phyloP scores from a whole-genome alignment of 1,140 invertebrate species.

The Halesus radiatus region DNA sequence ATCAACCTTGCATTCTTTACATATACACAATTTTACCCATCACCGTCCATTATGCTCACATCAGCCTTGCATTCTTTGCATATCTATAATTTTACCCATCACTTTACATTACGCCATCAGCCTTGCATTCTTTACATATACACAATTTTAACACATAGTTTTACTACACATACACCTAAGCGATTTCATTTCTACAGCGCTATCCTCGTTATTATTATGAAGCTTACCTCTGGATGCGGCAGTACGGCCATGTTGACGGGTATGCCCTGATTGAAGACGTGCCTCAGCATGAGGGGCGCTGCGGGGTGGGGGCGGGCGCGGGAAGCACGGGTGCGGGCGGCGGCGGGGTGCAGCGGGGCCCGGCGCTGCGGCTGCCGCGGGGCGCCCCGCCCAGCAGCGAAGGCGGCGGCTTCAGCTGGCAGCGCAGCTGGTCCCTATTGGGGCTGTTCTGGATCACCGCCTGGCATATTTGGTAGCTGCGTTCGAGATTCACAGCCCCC shows the following conservation, averaged over 20 bases:
- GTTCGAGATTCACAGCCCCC: slow-evolving; percentile 90
- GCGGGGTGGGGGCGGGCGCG: slow-evolving; percentile 58
- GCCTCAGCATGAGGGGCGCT: slow-evolving; percentile 71
- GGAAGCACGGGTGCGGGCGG: slow-evolving; percentile 60
- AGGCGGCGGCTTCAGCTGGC: slow-evolving; percentile 86
- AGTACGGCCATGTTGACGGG: slow-evolving; percentile 73
- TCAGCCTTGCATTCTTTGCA: too few species aligned
- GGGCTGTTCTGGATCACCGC: slow-evolving; percentile 94
- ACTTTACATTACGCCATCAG: too few species aligned
- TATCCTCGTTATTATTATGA: too few species aligned
- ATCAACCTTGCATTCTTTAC: too few species aligned
- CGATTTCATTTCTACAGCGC: too few species aligned
- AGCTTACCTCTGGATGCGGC: slow-evolving; percentile 65
- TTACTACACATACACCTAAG: too few species aligned
- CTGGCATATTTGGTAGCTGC: slow-evolving; percentile 96
- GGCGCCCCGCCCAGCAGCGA: slow-evolving; percentile 72
- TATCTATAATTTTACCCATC: too few species aligned
- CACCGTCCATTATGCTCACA: too few species aligned
- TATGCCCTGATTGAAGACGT: slow-evolving; percentile 72
- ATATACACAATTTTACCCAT: too few species aligned
- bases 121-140: too few species aligned
- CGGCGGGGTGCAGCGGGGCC: slow-evolving; percentile 52
- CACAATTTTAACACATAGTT: too few species aligned
- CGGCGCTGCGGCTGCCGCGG: slow-evolving; percentile 54
- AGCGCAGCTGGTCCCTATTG: slow-evolving; percentile 88